Conservation (phyloP, 2,113 vertebrate genomes). For the Tichodroma muraria region DNA sequence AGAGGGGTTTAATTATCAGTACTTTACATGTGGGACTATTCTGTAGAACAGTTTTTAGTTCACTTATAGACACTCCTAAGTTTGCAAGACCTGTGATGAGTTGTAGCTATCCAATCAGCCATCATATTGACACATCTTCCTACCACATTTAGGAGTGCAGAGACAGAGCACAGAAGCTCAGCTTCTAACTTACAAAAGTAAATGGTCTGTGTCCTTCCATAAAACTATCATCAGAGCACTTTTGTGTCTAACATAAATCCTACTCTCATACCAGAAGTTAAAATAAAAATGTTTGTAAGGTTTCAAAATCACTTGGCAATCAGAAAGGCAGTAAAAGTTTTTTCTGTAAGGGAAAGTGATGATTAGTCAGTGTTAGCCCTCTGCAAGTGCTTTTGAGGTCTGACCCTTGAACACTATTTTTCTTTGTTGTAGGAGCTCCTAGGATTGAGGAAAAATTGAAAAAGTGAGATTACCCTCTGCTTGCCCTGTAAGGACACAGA, state of each 20-base stretch:
- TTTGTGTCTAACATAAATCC: background rate
- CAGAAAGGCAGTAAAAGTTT: background rate
- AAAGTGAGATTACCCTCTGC: background rate
- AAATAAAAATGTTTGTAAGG: background rate
- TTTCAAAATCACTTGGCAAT: background rate
- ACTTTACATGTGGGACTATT: constrained; percentile 75
- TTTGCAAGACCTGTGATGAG: background rate
- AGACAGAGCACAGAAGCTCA: background rate
- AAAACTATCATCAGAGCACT: background rate
- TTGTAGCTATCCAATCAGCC: background rate
- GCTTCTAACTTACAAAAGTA: background rate
- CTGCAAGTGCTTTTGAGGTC: background rate
- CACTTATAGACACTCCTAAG: constrained; percentile 13
- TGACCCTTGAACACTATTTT: background rate
- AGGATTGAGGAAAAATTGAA: background rate
- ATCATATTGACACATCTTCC: background rate
- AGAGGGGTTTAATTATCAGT: constrained; percentile 87
- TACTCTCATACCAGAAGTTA: background rate
- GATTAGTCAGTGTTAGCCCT: background rate
- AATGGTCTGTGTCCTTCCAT: background rate
- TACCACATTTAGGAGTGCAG: background rate
- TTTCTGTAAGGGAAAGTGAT: background rate
- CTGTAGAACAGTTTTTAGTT: constrained; percentile 31
- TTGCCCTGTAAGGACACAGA: background rate
- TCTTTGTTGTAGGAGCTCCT: background rate